Evolutionary conservation across 1,140 invertebrate genomes (phyloP), one percentile per base, ranked within the genome.

Genomic region (Ostrea denselamellosa): DNA sequence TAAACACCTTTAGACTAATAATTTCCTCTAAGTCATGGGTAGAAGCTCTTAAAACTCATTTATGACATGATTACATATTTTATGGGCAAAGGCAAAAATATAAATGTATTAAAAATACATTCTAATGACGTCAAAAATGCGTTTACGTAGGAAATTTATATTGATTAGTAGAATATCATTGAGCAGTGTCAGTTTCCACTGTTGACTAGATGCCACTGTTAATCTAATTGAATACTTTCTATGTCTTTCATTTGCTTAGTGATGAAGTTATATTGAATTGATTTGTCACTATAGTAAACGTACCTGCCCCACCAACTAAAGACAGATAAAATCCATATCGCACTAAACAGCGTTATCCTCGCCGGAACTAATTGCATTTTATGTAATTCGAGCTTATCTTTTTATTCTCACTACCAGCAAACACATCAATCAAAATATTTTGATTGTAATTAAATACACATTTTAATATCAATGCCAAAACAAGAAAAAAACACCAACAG

Each of bases 341-440:
- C 25, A 25, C 68, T 77, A 28, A 34, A 14, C 25, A 25, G 68
- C 22, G 9, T 5, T 34, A 77, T 77, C 22, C 22, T 77, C 8
- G 68, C 68, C 25, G 68, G 25, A 28, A 77, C 68, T 77, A 77
- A 77, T 77, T 77, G 68, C 68, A 77, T 34, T 25, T 77, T 77
- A 10, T 28, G 25, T 9, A 71, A 71, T 77, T 5, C 25, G 68
- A 77, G 68, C 68, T 77, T 77, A 77, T 77, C 68, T 14, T 77
- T 34, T 14, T 25, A 44, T 12, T 8, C 28, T 77, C 25, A 34
- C 68, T 2, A 10, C 68, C 68, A 77, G 25, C 9, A 77, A 14
- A 77, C 68, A 77, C 22, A 77, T 77, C 68, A 77, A 77, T 77
- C 25, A 28, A 28, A 12, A 14, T 77, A 12, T 25, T 28, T 77